Base-by-base conservation (phyloP, 2,888 invertebrate genomes). In the Cheilosia pagana region DNA sequence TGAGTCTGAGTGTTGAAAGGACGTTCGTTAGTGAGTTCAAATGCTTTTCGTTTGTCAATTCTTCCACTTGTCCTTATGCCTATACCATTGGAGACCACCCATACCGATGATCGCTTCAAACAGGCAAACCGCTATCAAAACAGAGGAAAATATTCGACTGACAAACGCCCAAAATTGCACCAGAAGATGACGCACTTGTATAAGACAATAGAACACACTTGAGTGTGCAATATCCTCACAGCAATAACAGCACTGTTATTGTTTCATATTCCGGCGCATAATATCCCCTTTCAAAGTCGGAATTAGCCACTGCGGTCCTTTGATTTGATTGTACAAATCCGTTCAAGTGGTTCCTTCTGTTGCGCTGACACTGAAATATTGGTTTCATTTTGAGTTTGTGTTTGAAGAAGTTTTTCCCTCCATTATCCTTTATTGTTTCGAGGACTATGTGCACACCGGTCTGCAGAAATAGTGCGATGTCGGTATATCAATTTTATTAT, bases 401-500 rank as follows among this genome's bases (percentile, higher is more conserved):
- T 35, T 35, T 12, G 12, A 12, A 35, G 35, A 19, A 48, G 35
- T 55, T 75, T 75, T 63, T 74, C 52, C 31, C 43, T 57, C 75
- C 75, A 81, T 85, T 85, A 76, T 85, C 85, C 85, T 85, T 85
- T 85, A 85, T 85, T 70, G 81, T 60, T 12, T 71, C 23, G 23
- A 31, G 60, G 41, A 31, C 21, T 70, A 50, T 23, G 19, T 48
- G 21, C n/a, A 63, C 68, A 55, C 55, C 68, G 60, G 79, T 78
- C 53, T 81, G 67, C 76, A 75, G 65, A 62, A 81, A 81, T 85
- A 85, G 85, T 85, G 85, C 85, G 85, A 85, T 76, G 81, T 60
- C 76, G 85, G 85, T 85, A 85, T 76, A 81, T 85, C 85, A 85
- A 75, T 81, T 85, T 85, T 85, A 85, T 81, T 85, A 85, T 85